A percentile compares a stretch with the other conserved stretches of the same genome.
These are phyloP conservation scores for Clostera curtula DNA, from an alignment of 2,888 invertebrate species.

Conservation along the genomic window DNA sequence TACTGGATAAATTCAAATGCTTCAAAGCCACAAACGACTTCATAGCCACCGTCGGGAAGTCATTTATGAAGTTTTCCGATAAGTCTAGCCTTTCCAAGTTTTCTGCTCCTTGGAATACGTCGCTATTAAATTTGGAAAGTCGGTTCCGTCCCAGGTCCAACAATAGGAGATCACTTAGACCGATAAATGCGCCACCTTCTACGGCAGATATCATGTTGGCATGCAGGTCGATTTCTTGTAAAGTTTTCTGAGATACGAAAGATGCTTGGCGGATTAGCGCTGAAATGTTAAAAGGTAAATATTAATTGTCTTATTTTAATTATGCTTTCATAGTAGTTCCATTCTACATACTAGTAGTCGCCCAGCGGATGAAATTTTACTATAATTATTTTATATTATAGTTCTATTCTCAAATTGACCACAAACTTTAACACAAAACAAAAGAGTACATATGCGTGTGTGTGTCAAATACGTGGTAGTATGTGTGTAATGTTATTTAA, in stretches of 20 bases:
- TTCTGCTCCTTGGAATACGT: constrained; percentile 85
- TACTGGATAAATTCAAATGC: constrained; percentile 87
- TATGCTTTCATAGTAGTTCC: too few species aligned
- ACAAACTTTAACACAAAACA: too few species aligned
- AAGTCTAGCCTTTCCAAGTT: constrained; percentile 87
- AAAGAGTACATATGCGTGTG: too few species aligned
- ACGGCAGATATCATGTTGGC: constrained; percentile 84
- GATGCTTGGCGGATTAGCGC: constrained; percentile 80
- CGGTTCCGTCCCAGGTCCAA: constrained; percentile 87
- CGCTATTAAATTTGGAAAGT: constrained; percentile 86
- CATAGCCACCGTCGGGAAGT: constrained; percentile 86
- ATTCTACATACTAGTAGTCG: too few species aligned
- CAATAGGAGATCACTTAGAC: constrained; percentile 78
- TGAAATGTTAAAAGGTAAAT: constrained; percentile 45
- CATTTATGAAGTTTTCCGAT: constrained; percentile 88
- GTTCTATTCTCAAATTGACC: too few species aligned
- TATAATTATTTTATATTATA: too few species aligned
- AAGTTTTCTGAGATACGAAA: constrained; percentile 79
- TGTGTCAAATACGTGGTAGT: too few species aligned
- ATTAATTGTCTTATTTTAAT: too few species aligned
- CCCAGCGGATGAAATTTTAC: too few species aligned
- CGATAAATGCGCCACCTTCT: constrained; percentile 84
- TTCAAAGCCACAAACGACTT: constrained; percentile 81
- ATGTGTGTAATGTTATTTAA: too few species aligned
- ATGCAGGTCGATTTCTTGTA: constrained; percentile 86